phyloP scores from a whole-genome alignment of 2,797 vertebrate species.

The Epinephelus coioides region DNA sequence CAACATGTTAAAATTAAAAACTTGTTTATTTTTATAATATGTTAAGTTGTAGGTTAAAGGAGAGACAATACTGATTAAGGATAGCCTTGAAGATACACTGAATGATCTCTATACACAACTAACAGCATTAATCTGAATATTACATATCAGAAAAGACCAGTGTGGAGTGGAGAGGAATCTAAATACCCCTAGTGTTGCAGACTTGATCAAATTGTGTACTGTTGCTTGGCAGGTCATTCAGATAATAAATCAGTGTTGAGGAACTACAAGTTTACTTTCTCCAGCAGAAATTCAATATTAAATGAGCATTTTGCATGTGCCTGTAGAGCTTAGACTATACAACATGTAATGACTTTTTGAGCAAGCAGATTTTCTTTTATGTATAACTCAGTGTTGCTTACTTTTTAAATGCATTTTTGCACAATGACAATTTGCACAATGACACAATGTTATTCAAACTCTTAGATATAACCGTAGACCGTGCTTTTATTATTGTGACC shows the following conservation, averaged over 20 bases:
- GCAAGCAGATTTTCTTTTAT: background rate
- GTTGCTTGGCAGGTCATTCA: background rate
- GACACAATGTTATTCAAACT: background rate
- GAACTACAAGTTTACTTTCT: too few relatives aligned
- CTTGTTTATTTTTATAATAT: too few relatives aligned
- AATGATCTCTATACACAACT: background rate
- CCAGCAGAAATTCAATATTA: background rate
- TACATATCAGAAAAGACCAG: background rate
- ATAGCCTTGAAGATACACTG: background rate
- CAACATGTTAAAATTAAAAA: too few relatives aligned
- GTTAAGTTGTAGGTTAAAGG: too few relatives aligned
- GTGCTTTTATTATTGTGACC: constrained; percentile 6
- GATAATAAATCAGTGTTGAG: background rate
- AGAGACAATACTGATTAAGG: too few relatives aligned
- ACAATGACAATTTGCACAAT: too few relatives aligned
- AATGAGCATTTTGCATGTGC: background rate
- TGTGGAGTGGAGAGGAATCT: too few relatives aligned
- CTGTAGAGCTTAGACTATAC: background rate
- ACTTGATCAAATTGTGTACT: background rate
- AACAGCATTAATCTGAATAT: background rate
- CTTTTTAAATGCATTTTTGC: background rate
- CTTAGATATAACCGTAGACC: constrained; percentile 30
- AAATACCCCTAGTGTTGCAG: background rate
- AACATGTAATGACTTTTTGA: background rate
- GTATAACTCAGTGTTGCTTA: background rate